Base-by-base conservation (phyloP, 2,797 vertebrate species). In the Fistularia commersonii region DNA sequence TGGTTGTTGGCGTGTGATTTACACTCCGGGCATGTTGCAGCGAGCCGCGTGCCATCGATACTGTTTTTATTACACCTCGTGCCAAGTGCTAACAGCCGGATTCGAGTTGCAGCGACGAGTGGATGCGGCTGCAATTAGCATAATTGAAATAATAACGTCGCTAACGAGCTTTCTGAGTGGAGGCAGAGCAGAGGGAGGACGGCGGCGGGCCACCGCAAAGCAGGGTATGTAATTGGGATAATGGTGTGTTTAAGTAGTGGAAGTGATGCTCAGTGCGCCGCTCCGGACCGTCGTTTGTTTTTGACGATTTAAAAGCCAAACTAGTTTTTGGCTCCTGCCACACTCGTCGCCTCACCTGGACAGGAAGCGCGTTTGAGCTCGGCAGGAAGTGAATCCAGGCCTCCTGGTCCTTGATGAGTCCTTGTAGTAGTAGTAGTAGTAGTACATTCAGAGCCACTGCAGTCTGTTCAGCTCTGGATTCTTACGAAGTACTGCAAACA, bases 101-200 rank as follows among this genome's bases (percentile, higher is more conserved):
- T 81, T 44, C 55, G 72, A 67, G 69, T 56, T 41, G 41, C 60
- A 11, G 63, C 64, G 61, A 70, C 58, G 76, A 89, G 85, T 88
- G 81, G 82, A 69, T 82, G 80, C 72, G 56, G 82, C 79, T 50
- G 54, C 79, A 86, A 89, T 90, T 89, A 88, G 75, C 79, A 85
- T 88, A 85, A 89, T 89, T 88, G 86, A 88, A 88, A 88, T 90
- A 86, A 87, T 89, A 87, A 86, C 88, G 84, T 83, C 66, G 76
- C 77, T 86, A 88, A 89, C 82, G 78, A 87, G 87, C 69, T 80
- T 83, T 80, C 57, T 55, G 74, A 77, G 79, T 69, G 66, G 69
- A 84, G 75, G 63, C 69, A 67, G 74, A 53, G 69, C 45, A 31
- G 66, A 42, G 78, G 63, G 57, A 35, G 40, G 56, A 38, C 46